These are phyloP conservation scores for Adoxophyes honmai DNA, from an alignment of 1,140 invertebrate genomes.

Conservation along the genomic window DNA sequence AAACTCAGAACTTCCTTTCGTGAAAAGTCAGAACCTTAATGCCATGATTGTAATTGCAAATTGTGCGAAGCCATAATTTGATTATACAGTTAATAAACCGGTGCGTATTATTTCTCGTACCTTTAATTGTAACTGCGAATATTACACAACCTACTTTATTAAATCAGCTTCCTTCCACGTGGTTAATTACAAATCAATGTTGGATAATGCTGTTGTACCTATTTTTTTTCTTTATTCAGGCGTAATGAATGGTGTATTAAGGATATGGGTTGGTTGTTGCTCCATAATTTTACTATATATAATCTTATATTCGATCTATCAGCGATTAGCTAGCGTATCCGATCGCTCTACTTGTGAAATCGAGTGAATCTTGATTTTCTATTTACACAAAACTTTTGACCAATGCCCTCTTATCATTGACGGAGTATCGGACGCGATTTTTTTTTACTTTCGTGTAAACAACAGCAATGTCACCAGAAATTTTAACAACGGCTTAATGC, in stretches of 20 bases:
- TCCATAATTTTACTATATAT: too few species aligned
- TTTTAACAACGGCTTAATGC: too few species aligned
- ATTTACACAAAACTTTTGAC: too few species aligned
- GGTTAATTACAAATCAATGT: constrained; percentile 18
- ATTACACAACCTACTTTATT: constrained; percentile 6
- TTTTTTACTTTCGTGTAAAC: too few species aligned
- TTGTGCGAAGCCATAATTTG: neutral
- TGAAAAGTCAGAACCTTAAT: neutral
- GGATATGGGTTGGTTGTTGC: too few species aligned
- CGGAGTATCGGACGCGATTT: too few species aligned
- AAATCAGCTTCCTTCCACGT: constrained; percentile 26
- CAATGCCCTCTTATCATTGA: too few species aligned
- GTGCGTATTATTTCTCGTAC: neutral
- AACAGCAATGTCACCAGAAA: too few species aligned
- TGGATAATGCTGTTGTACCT: neutral
- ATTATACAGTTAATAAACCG: neutral
- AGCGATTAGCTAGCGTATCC: too few species aligned
- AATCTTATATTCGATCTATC: too few species aligned
- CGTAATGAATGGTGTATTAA: neutral
- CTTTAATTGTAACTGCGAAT: constrained; percentile 4
- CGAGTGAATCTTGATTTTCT: too few species aligned
- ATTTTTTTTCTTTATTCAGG: neutral
- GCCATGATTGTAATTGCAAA: constrained; percentile 6
- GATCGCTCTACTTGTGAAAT: too few species aligned
- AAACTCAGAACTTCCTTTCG: neutral